phyloP scores from a whole-genome alignment of 2,797 vertebrate genomes.

The Paedocypris micromegethes region DNA sequence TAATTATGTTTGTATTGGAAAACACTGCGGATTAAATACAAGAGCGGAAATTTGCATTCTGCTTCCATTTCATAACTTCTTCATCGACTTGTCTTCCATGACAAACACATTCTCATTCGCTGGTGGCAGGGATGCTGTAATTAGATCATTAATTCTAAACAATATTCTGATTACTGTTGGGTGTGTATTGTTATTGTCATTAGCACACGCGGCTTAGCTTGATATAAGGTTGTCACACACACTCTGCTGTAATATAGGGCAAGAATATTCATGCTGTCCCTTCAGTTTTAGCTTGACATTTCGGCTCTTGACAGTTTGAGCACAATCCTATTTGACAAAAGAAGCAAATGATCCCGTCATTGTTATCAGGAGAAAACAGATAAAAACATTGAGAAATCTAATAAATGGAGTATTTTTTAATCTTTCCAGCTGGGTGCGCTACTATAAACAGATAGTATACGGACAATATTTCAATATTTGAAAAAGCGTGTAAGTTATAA shows the following conservation, averaged over 20 bases:
- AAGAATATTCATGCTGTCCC: constrained; percentile 18
- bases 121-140: constrained; percentile 12
- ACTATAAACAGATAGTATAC: too few relatives aligned
- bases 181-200: constrained; percentile 17
- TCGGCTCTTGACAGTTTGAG: neutral
- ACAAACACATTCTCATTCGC: constrained; percentile 10
- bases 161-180: constrained; percentile 18
- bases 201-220: constrained; percentile 6
- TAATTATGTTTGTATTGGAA: too few relatives aligned
- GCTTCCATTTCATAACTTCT: neutral
- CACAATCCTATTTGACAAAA: constrained; percentile 11
- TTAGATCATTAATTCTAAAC: constrained; percentile 27
- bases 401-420: neutral
- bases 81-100: neutral
- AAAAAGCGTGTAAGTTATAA: too few relatives aligned
- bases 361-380: neutral
- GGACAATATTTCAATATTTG: too few relatives aligned
- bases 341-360: neutral
- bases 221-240: constrained; percentile 13
- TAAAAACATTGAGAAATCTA: neutral
- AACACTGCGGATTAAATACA: too few relatives aligned
- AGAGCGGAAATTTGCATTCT: neutral
- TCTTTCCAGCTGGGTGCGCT: too few relatives aligned
- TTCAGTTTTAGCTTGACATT: constrained; percentile 8
- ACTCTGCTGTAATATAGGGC: neutral